Evolutionary conservation across 2,113 vertebrate species (phyloP).

Genomic region (Haemorhous mexicanus): DNA sequence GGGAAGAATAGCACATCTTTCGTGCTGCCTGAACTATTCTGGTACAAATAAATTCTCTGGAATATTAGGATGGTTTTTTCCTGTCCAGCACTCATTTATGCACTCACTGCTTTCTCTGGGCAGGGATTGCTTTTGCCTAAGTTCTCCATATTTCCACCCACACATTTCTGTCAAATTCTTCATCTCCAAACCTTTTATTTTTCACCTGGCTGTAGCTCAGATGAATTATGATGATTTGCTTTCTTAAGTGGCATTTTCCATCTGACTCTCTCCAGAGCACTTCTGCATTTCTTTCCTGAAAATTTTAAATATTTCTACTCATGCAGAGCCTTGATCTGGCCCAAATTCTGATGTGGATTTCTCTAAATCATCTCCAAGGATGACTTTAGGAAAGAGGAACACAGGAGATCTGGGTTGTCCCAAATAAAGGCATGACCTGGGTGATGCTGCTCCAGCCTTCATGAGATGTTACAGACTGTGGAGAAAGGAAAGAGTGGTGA

Average conservation of each 20-base stretch:
- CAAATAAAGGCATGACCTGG: not conserved
- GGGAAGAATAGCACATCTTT: not conserved
- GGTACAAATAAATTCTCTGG: not conserved
- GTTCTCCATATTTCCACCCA: not conserved
- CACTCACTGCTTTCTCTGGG: not conserved
- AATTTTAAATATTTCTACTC: not conserved
- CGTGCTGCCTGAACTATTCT: not conserved
- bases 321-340: not conserved
- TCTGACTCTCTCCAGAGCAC: not conserved
- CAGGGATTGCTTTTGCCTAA: not conserved
- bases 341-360: not conserved
- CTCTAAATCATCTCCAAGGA: accelerated
- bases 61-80: not conserved
- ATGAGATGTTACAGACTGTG: accelerated
- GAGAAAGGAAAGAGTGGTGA: not conserved
- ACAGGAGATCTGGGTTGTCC: not conserved
- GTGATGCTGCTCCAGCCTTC: not conserved
- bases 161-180: not conserved
- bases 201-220: not conserved
- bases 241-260: not conserved
- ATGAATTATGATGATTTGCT: not conserved
- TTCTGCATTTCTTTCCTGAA: not conserved
- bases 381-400: not conserved
- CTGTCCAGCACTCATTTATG: not conserved
- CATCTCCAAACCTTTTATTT: not conserved